phyloP scores from a whole-genome alignment of 2,888 invertebrate genomes.

The Pachydiplax longipennis region DNA sequence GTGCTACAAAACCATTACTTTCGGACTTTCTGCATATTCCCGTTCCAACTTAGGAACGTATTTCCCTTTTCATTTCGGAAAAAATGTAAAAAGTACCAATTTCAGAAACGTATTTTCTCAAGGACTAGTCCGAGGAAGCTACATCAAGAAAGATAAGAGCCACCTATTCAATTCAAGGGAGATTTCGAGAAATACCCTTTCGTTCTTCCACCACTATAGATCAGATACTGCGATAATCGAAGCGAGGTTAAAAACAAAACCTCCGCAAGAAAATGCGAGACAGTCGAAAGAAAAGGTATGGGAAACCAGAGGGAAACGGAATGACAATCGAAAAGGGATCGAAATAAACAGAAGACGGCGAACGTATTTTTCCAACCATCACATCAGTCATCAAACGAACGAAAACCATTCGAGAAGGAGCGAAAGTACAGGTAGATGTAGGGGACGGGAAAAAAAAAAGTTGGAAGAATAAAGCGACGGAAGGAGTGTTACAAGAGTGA shows the following conservation, averaged over 20 bases:
- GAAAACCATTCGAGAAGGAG: background rate
- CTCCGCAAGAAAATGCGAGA: background rate
- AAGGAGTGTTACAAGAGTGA: background rate
- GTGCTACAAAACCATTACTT: too few relatives aligned
- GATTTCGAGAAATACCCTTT: background rate
- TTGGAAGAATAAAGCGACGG: background rate
- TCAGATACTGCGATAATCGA: background rate
- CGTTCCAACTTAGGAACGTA: too few relatives aligned
- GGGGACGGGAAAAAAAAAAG: background rate
- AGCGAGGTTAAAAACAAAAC: background rate
- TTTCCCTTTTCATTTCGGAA: too few relatives aligned
- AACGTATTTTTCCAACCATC: too few relatives aligned
- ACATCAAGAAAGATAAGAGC: too few relatives aligned
- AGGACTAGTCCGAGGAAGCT: too few relatives aligned
- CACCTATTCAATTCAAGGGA: too few relatives aligned
- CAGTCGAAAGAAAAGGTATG: background rate
- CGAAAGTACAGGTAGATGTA: background rate
- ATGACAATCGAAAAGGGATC: background rate
- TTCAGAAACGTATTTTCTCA: too few relatives aligned
- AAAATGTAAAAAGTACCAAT: too few relatives aligned
- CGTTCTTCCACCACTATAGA: background rate
- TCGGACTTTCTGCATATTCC: too few relatives aligned
- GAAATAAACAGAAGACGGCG: background rate
- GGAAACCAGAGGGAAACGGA: background rate
- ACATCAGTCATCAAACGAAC: background rate